Evolutionary conservation across 2,888 invertebrate species (phyloP).

Genomic region (Drosophila austrosaltans): DNA sequence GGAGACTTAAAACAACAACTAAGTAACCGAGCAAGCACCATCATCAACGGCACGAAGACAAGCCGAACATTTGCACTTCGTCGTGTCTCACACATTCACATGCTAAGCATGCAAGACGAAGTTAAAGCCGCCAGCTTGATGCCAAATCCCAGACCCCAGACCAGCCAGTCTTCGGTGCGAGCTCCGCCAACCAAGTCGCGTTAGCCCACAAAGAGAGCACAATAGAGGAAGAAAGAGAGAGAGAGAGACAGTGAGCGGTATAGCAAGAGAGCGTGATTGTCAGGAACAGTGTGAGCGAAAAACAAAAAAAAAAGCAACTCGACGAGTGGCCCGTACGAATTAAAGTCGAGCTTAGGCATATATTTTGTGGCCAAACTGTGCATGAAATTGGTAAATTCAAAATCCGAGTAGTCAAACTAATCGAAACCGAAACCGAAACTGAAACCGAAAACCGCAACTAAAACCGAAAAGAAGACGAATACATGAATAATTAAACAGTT

Average conservation of each 20-base stretch:
- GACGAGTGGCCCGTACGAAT: background rate
- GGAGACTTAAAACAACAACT: background rate
- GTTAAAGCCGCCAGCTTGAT: constrained; percentile 36
- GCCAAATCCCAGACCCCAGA: constrained; percentile 32
- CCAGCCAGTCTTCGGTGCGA: constrained; percentile 64
- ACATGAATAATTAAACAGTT: background rate
- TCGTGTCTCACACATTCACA: background rate
- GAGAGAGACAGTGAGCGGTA: constrained; percentile 21
- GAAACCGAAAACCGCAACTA: constrained; percentile 39
- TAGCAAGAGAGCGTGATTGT: background rate
- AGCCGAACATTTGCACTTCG: constrained; percentile 11
- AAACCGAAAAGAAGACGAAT: constrained; percentile 26
- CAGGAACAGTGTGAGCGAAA: background rate
- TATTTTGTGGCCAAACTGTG: constrained; percentile 61
- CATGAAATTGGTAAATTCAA: constrained; percentile 70
- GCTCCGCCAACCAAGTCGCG: constrained; percentile 58
- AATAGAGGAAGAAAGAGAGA: background rate
- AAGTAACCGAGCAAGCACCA: background rate
- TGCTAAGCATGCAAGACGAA: constrained; percentile 14
- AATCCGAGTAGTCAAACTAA: constrained; percentile 37
- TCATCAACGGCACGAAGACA: constrained; percentile 10
- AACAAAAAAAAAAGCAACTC: background rate
- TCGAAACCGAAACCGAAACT: constrained; percentile 40
- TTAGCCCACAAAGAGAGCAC: constrained; percentile 19
- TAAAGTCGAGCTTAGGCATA: constrained; percentile 11